Conservation (phyloP, 2,113 vertebrate genomes). For the Todiramphus chloris region DNA sequence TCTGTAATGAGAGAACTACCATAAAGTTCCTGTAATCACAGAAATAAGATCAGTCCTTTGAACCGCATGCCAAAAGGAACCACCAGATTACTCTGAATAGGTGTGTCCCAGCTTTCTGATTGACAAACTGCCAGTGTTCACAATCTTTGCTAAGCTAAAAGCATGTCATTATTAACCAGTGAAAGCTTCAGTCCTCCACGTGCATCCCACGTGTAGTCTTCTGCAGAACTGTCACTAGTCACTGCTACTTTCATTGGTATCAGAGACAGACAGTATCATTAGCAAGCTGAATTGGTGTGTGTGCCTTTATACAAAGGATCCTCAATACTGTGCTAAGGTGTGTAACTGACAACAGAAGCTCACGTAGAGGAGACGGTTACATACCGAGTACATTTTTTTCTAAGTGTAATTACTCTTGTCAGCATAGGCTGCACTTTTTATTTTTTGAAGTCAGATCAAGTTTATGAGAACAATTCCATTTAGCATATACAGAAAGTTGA, state of each 20-base stretch:
- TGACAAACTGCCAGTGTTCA: not conserved
- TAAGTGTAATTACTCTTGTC: not conserved
- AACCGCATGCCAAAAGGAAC: not conserved
- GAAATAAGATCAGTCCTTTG: not conserved
- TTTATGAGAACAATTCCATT: not conserved
- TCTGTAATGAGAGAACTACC: not conserved
- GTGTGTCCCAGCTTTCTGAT: not conserved
- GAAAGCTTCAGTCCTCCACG: not conserved
- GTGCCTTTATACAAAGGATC: not conserved
- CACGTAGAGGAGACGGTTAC: not conserved
- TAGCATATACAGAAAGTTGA: not conserved
- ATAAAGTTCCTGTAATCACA: not conserved
- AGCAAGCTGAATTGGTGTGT: not conserved
- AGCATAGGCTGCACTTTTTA: not conserved
- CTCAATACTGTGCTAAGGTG: not conserved
- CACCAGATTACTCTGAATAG: not conserved
- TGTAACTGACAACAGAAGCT: not conserved
- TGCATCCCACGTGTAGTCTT: not conserved
- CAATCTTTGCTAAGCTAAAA: not conserved
- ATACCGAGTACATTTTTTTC: not conserved
- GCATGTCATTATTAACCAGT: slow-evolving; percentile 38
- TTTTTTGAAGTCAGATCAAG: not conserved
- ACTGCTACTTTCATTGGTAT: not conserved
- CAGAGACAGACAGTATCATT: not conserved
- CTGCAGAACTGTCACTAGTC: not conserved